A percentile compares a stretch with the other conserved stretches of the same genome.
phyloP scores from a whole-genome alignment of 2,888 invertebrate genomes.

The Tuta absoluta region DNA sequence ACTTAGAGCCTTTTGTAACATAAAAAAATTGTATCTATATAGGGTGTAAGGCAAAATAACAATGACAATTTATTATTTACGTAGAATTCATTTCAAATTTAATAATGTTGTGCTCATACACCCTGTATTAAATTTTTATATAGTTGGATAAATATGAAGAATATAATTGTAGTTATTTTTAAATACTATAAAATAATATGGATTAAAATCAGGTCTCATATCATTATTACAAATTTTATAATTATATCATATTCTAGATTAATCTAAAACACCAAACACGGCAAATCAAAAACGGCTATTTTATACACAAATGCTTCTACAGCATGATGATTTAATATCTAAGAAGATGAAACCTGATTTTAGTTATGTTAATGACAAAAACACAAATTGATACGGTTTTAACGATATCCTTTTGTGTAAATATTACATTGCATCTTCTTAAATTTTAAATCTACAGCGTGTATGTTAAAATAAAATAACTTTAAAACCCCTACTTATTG shows the following conservation, averaged over 20 bases:
- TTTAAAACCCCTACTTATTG: conserved; percentile 37
- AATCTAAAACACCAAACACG: conserved; percentile 72
- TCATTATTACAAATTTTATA: conserved; percentile 41
- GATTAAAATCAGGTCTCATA: conserved; percentile 63
- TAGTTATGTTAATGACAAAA: not conserved
- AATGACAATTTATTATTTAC: not conserved
- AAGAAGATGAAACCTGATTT: not conserved
- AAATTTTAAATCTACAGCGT: not conserved
- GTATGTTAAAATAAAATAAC: conserved; percentile 37
- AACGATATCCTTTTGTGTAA: not conserved
- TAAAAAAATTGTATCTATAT: conserved; percentile 29
- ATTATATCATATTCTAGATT: conserved; percentile 39
- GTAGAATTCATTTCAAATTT: not conserved
- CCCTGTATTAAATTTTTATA: conserved; percentile 4
- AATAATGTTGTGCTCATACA: not conserved
- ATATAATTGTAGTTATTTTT: not conserved
- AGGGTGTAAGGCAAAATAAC: conserved; percentile 6
- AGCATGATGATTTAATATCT: conserved; percentile 9
- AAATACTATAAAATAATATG: conserved; percentile 25
- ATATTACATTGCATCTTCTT: not conserved
- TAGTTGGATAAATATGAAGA: conserved; percentile 5
- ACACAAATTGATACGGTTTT: no score
- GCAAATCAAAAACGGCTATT: conserved; percentile 65
- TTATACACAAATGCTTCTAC: conserved; percentile 61
- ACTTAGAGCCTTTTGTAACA: conserved; percentile 37